Evolutionary conservation across 2,797 vertebrate species (phyloP).

Genomic region (Scarus forsteni): DNA sequence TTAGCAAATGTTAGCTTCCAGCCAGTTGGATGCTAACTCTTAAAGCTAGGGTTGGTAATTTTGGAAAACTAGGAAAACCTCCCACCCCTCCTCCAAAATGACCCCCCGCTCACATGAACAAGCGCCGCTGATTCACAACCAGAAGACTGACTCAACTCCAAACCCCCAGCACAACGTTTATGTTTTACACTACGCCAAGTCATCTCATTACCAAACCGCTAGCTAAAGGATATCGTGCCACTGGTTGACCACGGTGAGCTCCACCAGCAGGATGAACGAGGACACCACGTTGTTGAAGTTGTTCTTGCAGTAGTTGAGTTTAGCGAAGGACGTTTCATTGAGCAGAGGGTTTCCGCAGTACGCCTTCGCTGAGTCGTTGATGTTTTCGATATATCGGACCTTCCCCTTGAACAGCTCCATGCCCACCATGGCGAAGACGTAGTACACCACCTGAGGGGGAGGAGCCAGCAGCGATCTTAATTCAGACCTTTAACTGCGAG

Average conservation of each 20-base stretch:
- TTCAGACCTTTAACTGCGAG: too few relatives aligned
- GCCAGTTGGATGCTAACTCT: too few relatives aligned
- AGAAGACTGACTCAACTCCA: too few relatives aligned
- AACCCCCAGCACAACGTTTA: too few relatives aligned
- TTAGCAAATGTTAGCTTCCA: too few relatives aligned
- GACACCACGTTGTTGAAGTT: constrained; percentile 93
- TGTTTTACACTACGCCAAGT: too few relatives aligned
- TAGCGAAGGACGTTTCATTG: constrained; percentile 84
- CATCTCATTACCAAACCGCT: not conserved
- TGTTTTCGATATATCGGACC: constrained; percentile 76
- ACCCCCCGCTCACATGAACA: too few relatives aligned
- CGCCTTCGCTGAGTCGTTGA: constrained; percentile 50
- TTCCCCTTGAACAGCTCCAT: constrained; percentile 93
- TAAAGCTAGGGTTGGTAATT: too few relatives aligned
- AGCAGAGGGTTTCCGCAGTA: constrained; percentile 89
- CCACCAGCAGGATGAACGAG: constrained; percentile 89
- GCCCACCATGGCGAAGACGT: constrained; percentile 92
- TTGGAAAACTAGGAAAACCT: too few relatives aligned
- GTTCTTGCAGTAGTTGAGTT: constrained; percentile 92
- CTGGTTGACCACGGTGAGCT: constrained; percentile 96
- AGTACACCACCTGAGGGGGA: constrained; percentile 90
- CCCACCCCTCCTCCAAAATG: too few relatives aligned
- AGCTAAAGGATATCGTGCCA: constrained; percentile 95
- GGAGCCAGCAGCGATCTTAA: not conserved
- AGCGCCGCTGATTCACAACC: too few relatives aligned